Percentiles rank a stretch among this genome's conserved stretches.
phyloP scores from a whole-genome alignment of 2,797 vertebrate genomes.

The Micropoecilia bifurca region DNA sequence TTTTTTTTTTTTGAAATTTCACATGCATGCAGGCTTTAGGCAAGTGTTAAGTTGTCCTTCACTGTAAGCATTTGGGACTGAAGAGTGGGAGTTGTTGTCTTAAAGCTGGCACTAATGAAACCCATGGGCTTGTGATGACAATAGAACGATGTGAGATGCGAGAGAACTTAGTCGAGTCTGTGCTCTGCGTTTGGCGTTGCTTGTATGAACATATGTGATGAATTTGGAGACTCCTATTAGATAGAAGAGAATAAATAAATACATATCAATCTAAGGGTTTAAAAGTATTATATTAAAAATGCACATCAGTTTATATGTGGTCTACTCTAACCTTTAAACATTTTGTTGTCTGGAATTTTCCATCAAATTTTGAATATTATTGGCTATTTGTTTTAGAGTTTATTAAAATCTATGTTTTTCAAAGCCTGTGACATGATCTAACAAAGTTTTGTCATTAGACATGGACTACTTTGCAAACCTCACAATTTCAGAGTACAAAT shows the following conservation, averaged over 20 bases:
- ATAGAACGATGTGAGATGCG: constrained; percentile 63
- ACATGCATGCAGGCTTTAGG: constrained; percentile 60
- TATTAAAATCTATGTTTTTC: not conserved
- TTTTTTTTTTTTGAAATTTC: constrained; percentile 32
- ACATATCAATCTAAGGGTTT: not conserved
- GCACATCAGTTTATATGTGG: not conserved
- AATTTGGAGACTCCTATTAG: not conserved
- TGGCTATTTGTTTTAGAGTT: not conserved
- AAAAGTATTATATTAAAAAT: not conserved
- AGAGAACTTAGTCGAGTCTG: constrained; percentile 45
- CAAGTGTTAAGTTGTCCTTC: constrained; percentile 59
- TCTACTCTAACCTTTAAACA: not conserved
- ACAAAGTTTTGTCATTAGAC: not conserved
- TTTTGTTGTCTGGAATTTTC: not conserved
- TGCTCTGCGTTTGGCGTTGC: constrained; percentile 38
- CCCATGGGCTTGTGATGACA: constrained; percentile 70
- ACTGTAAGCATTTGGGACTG: constrained; percentile 64
- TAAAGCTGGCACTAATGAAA: constrained; percentile 77
- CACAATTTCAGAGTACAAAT: not conserved
- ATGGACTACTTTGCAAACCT: not conserved
- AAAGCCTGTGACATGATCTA: not conserved
- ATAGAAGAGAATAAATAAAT: not conserved
- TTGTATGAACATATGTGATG: constrained; percentile 13
- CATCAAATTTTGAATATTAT: not conserved
- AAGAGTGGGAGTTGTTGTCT: constrained; percentile 73